Evolutionary conservation across 2,113 vertebrate genomes (phyloP), one percentile per base, ranked within the genome.

Genomic region (Chaetodon auriga): DNA sequence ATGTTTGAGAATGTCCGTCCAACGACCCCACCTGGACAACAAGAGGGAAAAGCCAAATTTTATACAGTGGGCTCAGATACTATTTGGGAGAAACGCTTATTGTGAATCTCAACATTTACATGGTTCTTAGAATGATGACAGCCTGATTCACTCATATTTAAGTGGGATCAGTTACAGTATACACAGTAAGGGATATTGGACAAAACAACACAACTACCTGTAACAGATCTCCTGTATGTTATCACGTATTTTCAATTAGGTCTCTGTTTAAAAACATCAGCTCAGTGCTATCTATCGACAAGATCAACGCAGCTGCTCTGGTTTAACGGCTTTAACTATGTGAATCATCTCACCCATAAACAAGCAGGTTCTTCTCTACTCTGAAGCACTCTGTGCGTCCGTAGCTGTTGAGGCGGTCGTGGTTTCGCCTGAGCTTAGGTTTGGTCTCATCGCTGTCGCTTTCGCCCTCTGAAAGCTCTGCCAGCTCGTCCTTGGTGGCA

Each of bases 321-420:
- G 16, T 30, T 51, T 51, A 30, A 30, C 3, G 21, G 60, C 30
- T 23, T 43, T 7, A 65, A 58, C 18, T 6, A 38, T 38, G 43
- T 10, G 7, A 55, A 72, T n/a, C 16, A 35, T 70, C 90, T 89
- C 95, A 99, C 98, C 98, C 98, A 46, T 99, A 99, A 68, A 99
- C 98, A 64, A 99, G 95, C 65, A 99, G 89, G 90, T 99, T 99
- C 91, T 99, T 99, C 91, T 99, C 98, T 45, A 99, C 98, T 35
- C 98, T 94, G 89, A 99, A 99, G 92, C 98, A 99, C 83, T 99
- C 98, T 0, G 98, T 99, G 89, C 98, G 97, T 0, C 98, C 98
- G 0, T 99, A 99, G 87, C 96, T 97, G 77, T 85, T 98, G 76
- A 96, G 96, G 1, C 98, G 97, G 85, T 99, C 98, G 43, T 96